A percentile compares a stretch with the other conserved stretches of the same genome.
Evolutionary conservation across 1,140 invertebrate species (phyloP).

Genomic region (Pinna nobilis): DNA sequence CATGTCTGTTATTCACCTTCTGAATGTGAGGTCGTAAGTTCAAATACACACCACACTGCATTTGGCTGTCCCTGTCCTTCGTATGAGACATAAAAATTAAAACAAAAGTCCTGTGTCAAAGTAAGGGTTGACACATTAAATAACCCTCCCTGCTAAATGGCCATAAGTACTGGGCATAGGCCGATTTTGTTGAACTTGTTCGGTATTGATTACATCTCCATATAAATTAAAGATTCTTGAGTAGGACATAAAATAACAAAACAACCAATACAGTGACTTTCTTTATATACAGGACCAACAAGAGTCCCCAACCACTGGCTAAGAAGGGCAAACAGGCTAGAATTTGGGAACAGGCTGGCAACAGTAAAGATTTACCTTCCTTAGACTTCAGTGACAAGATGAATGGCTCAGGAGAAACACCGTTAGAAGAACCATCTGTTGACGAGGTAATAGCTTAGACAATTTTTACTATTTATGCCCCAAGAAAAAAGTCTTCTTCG

Average conservation of each 20-base stretch:
- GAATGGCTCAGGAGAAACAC: slow-evolving; percentile 20
- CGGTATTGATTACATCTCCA: neutral
- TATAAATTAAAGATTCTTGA: neutral
- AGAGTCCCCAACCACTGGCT: slow-evolving; percentile 75
- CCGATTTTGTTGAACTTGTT: too few relatives aligned
- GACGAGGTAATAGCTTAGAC: slow-evolving; percentile 25
- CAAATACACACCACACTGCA: too few relatives aligned
- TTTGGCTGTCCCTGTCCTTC: too few relatives aligned
- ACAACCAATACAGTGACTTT: neutral
- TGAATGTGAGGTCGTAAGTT: too few relatives aligned
- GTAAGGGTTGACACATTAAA: too few relatives aligned
- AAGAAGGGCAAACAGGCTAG: slow-evolving; percentile 89
- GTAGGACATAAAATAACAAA: neutral
- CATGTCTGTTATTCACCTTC: too few relatives aligned
- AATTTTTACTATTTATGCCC: neutral
- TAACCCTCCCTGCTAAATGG: too few relatives aligned
- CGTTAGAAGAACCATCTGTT: slow-evolving; percentile 15
- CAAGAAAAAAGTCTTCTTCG: neutral
- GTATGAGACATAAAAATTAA: too few relatives aligned
- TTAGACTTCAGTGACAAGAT: slow-evolving; percentile 90
- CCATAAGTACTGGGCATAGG: too few relatives aligned
- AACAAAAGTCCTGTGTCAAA: too few relatives aligned
- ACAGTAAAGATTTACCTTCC: slow-evolving; percentile 83
- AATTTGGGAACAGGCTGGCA: slow-evolving; percentile 90
- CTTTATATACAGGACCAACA: slow-evolving; percentile 8